These are phyloP conservation scores for Pantherophis guttatus DNA, from an alignment of 2,113 vertebrate species.

Conservation along the genomic window DNA sequence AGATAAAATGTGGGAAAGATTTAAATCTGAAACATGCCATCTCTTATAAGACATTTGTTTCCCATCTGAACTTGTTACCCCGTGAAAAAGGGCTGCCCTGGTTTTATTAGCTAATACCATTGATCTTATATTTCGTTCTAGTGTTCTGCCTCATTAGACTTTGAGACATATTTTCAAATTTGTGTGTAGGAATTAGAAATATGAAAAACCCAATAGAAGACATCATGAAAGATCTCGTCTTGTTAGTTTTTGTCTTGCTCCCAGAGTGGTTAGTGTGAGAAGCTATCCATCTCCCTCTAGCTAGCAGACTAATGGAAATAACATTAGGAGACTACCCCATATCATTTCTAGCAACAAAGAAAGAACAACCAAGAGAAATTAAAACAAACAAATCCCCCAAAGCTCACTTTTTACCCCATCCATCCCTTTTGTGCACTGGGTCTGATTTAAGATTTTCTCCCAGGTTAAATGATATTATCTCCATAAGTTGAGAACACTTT, in stretches of 20 bases:
- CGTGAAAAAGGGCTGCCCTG: background rate
- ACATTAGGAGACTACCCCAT: background rate
- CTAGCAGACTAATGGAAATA: background rate
- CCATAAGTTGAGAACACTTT: background rate
- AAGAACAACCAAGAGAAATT: background rate
- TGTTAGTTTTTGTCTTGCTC: background rate
- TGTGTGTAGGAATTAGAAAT: slow-evolving; percentile 30
- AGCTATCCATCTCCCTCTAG: background rate
- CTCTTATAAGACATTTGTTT: slow-evolving; percentile 3
- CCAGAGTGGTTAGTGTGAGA: background rate
- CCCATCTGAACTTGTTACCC: slow-evolving; percentile 13
- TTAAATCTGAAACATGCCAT: background rate
- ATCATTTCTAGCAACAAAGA: background rate
- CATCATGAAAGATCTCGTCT: background rate
- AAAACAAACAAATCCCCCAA: background rate
- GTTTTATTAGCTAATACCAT: slow-evolving; percentile 37
- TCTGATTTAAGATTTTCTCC: background rate
- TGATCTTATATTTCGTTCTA: slow-evolving; percentile 31
- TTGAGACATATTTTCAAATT: slow-evolving; percentile 46
- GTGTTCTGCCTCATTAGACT: slow-evolving; percentile 41
- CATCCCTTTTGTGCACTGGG: background rate
- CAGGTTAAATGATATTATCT: background rate
- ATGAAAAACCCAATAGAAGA: background rate
- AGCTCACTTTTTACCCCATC: background rate
- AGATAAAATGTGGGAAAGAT: background rate